A percentile compares a stretch with the other conserved stretches of the same genome.
phyloP scores from a whole-genome alignment of 2,797 vertebrate genomes.

The Chelonia mydas region DNA sequence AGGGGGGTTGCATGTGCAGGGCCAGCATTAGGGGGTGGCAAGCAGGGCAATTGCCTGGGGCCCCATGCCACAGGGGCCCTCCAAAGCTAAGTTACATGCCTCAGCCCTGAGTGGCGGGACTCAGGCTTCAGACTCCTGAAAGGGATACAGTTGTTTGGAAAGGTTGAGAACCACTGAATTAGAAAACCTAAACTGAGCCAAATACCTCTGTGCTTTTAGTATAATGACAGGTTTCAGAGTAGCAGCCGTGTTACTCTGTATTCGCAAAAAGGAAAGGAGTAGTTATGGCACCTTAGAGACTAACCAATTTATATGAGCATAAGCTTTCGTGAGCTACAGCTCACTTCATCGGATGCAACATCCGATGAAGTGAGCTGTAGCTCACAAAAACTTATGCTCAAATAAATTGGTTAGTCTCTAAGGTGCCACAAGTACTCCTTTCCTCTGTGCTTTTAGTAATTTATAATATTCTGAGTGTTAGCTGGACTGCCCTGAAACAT shows the following conservation, averaged over 20 bases:
- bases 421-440: too few relatives aligned
- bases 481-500: not conserved
- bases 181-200: not conserved
- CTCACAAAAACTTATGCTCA: too few relatives aligned
- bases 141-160: not conserved
- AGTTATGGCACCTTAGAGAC: too few relatives aligned
- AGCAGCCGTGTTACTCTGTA: too few relatives aligned
- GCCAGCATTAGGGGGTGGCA: not conserved
- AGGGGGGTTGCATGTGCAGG: too few relatives aligned
- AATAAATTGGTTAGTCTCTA: too few relatives aligned
- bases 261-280: too few relatives aligned
- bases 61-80: not conserved
- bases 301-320: too few relatives aligned
- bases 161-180: not conserved
- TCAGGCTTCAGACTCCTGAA: not conserved
- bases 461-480: not conserved
- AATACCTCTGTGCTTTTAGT: not conserved
- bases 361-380: too few relatives aligned
- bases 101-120: not conserved
- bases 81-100: not conserved
- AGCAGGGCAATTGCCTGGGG: not conserved
- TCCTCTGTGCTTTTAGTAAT: not conserved
- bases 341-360: too few relatives aligned
- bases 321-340: too few relatives aligned
- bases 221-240: too few relatives aligned